phyloP scores from a whole-genome alignment of 2,113 vertebrate species.

The Mola mola region DNA sequence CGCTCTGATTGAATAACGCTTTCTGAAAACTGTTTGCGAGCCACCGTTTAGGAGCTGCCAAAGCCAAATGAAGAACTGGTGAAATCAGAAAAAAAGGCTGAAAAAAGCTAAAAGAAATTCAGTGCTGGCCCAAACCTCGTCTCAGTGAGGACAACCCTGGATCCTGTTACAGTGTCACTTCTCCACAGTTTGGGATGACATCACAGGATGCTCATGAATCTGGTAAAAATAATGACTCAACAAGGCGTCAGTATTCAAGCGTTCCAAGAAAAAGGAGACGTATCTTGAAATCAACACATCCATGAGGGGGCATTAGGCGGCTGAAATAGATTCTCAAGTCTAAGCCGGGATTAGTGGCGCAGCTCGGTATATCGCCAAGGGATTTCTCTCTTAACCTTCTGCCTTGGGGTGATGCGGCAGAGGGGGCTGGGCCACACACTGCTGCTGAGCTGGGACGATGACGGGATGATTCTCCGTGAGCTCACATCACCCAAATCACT shows the following conservation, averaged over 20 bases:
- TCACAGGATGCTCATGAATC: too few species aligned
- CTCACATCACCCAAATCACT: not conserved
- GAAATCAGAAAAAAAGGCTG: not conserved
- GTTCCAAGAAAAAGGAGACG: not conserved
- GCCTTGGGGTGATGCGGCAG: constrained; percentile 20
- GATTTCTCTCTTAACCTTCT: constrained; percentile 76
- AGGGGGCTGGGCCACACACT: constrained; percentile 23
- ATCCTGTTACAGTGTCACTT: constrained; percentile 10
- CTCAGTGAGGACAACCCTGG: constrained; percentile 28
- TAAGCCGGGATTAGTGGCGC: constrained; percentile 80
- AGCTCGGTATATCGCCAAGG: constrained; percentile 68
- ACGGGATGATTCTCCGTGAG: not conserved
- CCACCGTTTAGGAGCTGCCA: too few species aligned
- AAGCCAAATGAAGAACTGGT: too few species aligned
- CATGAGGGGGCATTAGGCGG: constrained; percentile 70
- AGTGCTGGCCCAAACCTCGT: constrained; percentile 34
- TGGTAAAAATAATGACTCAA: too few species aligned
- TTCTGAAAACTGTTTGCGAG: too few species aligned
- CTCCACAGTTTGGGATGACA: too few species aligned
- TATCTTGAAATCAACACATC: constrained; percentile 37
- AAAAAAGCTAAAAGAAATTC: too few species aligned
- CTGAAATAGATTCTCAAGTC: constrained; percentile 73
- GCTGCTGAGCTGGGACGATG: constrained; percentile 12
- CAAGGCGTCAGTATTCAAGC: too few species aligned
- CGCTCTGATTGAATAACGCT: too few species aligned